These are phyloP conservation scores for Clinocottus analis DNA, from an alignment of 2,113 vertebrate species.

Conservation along the genomic window DNA sequence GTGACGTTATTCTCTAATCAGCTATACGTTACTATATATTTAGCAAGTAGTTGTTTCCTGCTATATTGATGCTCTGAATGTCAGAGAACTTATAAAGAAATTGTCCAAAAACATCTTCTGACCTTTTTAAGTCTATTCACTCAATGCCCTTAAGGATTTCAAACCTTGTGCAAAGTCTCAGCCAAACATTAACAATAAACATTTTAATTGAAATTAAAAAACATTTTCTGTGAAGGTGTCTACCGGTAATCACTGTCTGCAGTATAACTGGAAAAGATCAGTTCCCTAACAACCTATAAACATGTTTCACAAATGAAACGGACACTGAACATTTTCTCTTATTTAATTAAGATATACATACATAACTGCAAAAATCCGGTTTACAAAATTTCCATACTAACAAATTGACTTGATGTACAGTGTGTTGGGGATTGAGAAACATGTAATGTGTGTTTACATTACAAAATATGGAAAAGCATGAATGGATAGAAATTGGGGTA, in stretches of 20 bases:
- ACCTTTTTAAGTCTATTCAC: not conserved
- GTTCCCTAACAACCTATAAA: no score
- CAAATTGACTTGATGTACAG: slow-evolving; percentile 76
- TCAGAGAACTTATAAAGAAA: not conserved
- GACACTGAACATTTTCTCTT: slow-evolving; percentile 38
- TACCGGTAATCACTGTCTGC: not conserved
- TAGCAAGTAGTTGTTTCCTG: no score
- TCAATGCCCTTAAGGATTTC: not conserved
- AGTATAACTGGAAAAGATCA: not conserved
- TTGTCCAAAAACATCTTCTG: not conserved
- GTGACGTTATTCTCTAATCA: not conserved
- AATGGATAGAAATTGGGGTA: slow-evolving; percentile 19
- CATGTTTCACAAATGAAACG: not conserved
- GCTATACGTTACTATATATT: not conserved
- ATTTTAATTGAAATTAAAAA: not conserved
- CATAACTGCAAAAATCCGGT: slow-evolving; percentile 84
- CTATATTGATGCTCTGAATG: not conserved
- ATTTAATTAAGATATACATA: slow-evolving; percentile 83
- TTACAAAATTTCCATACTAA: slow-evolving; percentile 84
- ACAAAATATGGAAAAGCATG: slow-evolving; percentile 53
- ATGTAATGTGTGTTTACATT: slow-evolving; percentile 32
- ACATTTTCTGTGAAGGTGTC: not conserved
- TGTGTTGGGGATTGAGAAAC: slow-evolving; percentile 53
- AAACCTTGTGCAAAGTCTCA: not conserved
- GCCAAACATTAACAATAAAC: not conserved